Evolutionary conservation across 2,797 vertebrate genomes (phyloP), one percentile per base, ranked within the genome.

Genomic region (Myotis pilosus): DNA sequence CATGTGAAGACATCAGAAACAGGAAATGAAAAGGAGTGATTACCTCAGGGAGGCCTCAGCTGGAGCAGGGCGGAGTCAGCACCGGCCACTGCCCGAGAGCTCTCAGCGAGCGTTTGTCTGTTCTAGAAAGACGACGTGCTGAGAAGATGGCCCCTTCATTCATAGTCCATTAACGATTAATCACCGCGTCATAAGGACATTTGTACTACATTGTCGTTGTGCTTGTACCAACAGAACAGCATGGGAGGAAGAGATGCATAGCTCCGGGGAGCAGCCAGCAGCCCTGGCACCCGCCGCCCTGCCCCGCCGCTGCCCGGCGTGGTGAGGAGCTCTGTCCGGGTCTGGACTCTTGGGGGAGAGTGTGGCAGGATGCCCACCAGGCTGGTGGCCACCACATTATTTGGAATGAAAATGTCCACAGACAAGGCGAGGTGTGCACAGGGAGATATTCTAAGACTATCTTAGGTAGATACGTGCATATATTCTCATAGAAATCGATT

Each of bases 101-200:
- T 60, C 33, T 33, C 4, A 8, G 5, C 1, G 28, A 79, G 20
- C 33, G 0, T 17, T 13, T 17, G 20, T 2, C 11, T 22, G 17
- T 68, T 44, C 23, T 36, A 30, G 36, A 9, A 47, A 5, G 44
- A 9, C 41, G 16, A 2, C 41, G 33, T 82, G 16, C 1, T 69
- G 57, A 60, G 41, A 20, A 76, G 22, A 49, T 0, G 69, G 51
- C 57, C 78, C 22, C 15, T 75, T 11, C 23, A 25, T 33, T n/a
- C 38, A 15, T 3, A 7, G 76, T 47, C 64, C 33, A 10, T 28
- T 15, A 53, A 28, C 13, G n/a, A 4, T n/a, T 13, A 51, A 11
- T 49, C 23, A 15, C 71, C 25, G 57, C 8, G 23, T 66, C 49
- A 2, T 5, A 19, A 49, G 78, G 36, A 33, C 36, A 2, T n/a